Percentiles rank a stretch among this genome's conserved stretches.
These are phyloP conservation scores for Lutraria lutraria DNA, from an alignment of 2,888 invertebrate species.

Conservation along the genomic window DNA sequence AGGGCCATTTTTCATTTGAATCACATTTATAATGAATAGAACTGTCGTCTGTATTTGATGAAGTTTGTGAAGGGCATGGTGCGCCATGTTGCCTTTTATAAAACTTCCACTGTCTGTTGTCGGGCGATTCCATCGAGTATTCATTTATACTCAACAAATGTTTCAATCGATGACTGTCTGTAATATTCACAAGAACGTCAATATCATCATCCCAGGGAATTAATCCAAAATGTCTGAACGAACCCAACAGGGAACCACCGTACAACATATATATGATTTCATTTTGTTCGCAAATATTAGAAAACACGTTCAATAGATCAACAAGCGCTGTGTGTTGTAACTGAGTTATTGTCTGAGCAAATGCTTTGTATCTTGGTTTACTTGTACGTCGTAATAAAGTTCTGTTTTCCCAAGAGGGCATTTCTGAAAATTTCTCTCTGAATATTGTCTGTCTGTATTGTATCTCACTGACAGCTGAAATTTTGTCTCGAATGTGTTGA, in stretches of 20 bases:
- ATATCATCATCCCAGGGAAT: conserved; percentile 77
- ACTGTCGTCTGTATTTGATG: background rate
- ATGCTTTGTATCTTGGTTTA: conserved; percentile 52
- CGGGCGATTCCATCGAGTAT: conserved; percentile 28
- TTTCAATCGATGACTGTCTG: conserved; percentile 51
- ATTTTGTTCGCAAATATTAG: conserved; percentile 35
- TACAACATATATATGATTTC: conserved; percentile 68
- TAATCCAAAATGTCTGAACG: conserved; percentile 69
- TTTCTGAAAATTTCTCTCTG: conserved; percentile 3
- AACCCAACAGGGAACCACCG: conserved; percentile 72
- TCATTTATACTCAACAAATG: conserved; percentile 23
- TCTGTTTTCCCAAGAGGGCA: conserved; percentile 48
- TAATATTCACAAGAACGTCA: conserved; percentile 67
- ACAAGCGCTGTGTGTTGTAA: conserved; percentile 44
- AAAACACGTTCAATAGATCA: conserved; percentile 49
- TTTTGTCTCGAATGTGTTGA: background rate
- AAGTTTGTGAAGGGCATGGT: background rate
- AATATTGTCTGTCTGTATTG: conserved; percentile 39
- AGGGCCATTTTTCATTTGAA: conserved; percentile 61
- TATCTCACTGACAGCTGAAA: conserved; percentile 24
- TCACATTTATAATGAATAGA: background rate
- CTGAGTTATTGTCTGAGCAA: conserved; percentile 50
- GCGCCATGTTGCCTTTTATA: conserved; percentile 37
- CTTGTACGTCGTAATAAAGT: conserved; percentile 37
- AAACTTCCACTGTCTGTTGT: conserved; percentile 71